Conservation (phyloP, 2,888 invertebrate genomes). For the Oegoconia quadripuncta region DNA sequence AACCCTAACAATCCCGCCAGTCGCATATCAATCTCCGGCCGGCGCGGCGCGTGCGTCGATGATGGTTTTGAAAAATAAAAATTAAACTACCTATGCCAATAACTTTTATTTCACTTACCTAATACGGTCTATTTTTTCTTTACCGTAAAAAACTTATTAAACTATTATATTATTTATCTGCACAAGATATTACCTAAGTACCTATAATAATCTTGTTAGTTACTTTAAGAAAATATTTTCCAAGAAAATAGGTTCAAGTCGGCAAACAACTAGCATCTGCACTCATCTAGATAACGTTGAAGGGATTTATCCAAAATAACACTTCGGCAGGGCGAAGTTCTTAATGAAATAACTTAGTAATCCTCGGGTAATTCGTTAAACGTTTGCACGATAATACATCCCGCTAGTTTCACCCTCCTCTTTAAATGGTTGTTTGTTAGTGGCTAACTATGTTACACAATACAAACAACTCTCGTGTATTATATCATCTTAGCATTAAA, state of each 20-base stretch:
- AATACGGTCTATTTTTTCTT: too few relatives aligned
- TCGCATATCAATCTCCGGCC: too few relatives aligned
- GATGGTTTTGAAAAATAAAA: too few relatives aligned
- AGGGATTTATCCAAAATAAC: slow-evolving; percentile 63
- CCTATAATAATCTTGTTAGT: not conserved
- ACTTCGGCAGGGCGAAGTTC: slow-evolving; percentile 57
- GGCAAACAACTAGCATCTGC: slow-evolving; percentile 39
- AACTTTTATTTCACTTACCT: too few relatives aligned
- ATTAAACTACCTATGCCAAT: too few relatives aligned
- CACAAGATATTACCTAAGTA: too few relatives aligned
- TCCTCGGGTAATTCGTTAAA: slow-evolving; percentile 65
- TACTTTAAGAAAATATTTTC: not conserved
- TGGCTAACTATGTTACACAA: not conserved
- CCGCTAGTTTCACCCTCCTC: slow-evolving; percentile 37
- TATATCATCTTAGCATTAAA: too few relatives aligned
- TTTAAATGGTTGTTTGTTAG: slow-evolving; percentile 31
- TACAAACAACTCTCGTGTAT: too few relatives aligned
- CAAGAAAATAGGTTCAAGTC: slow-evolving; percentile 22
- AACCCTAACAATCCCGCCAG: too few relatives aligned
- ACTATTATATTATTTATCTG: too few relatives aligned
- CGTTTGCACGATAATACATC: slow-evolving; percentile 56
- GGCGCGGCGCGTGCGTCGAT: too few relatives aligned
- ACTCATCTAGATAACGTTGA: slow-evolving; percentile 54
- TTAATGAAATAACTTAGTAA: slow-evolving; percentile 71
- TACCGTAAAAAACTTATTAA: too few relatives aligned